Base-by-base conservation (phyloP, 2,113 vertebrate species). In the Sciurus niger region DNA sequence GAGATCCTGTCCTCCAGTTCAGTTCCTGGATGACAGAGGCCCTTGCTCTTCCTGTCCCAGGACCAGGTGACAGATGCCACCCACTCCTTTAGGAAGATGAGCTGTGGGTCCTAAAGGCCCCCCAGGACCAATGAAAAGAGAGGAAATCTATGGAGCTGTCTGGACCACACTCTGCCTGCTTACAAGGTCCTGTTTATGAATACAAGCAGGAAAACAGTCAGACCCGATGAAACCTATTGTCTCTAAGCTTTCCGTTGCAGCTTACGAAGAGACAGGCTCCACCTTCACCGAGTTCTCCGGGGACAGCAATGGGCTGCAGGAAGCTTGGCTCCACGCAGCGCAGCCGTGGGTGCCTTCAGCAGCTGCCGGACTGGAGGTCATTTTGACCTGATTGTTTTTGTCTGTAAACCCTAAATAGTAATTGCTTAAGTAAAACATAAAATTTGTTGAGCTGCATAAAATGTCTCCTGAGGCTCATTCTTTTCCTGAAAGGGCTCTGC, bases 331-430 rank as follows among this genome's bases (percentile, higher is more conserved):
- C 16, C 30, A 74, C 73, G 30, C 68, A 20, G 7, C 32, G 30
- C 65, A 37, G 51, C 18, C 34, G 28, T 34, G 34, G 32, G 77
- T 20, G 14, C n/a, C 65, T 34, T 6, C 6, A 89, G 83, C 60
- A 46, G n/a, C 77, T 24, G 46, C 43, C 51, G 22, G 25, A 28
- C 60, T 25, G 80, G 65, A 24, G 88, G 93, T 91, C 94, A 91
- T 20, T 84, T 12, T 76, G 96, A 96, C 88, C 80, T 32, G 63
- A 70, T 40, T 34, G 25, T 63, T 53, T 96, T 73, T 48, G 79
- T 68, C 79, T 72, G 20, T 37, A 87, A 86, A 84, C 70, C 72
- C 55, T 90, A 70, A 83, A 68, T 51, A 25, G 48, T 13, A 55
- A 4, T 68, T 48, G 30, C 34, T 72, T 73, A 12, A 87, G 53